Conservation (phyloP, 1,140 invertebrate genomes). For the Lordiphosa stackelbergi region DNA sequence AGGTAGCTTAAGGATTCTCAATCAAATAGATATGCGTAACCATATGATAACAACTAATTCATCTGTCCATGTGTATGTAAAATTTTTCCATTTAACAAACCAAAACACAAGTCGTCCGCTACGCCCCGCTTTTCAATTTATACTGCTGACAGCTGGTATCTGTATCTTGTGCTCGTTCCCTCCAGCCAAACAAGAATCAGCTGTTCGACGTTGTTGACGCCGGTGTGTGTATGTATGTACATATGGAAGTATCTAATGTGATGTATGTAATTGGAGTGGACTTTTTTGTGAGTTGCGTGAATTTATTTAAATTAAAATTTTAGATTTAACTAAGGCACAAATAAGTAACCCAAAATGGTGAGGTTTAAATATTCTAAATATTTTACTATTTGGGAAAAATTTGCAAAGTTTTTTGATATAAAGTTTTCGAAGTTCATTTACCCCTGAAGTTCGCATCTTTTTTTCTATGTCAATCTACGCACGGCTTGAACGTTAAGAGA, state of each 20-base stretch:
- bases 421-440: too few species aligned
- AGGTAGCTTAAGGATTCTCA: not conserved
- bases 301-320: too few species aligned
- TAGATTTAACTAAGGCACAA: too few species aligned
- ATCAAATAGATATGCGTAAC: not conserved
- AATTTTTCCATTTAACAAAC: constrained; percentile 37
- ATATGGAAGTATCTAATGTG: not conserved
- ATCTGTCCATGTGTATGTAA: constrained; percentile 4
- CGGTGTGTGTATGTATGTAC: too few species aligned
- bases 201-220: constrained; percentile 29
- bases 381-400: too few species aligned
- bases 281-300: too few species aligned
- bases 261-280: not conserved
- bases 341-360: too few species aligned
- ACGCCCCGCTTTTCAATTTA: constrained; percentile 26
- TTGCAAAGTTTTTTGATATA: too few species aligned
- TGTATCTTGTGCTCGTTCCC: not conserved
- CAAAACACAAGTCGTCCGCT: constrained; percentile 28
- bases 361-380: too few species aligned
- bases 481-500: too few species aligned
- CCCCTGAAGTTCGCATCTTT: too few species aligned
- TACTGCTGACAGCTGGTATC: constrained; percentile 7
- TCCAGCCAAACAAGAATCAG: constrained; percentile 20
- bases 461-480: too few species aligned
- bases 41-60: constrained; percentile 3